Conservation (phyloP, 2,113 vertebrate genomes). For the Alectura lathami region DNA sequence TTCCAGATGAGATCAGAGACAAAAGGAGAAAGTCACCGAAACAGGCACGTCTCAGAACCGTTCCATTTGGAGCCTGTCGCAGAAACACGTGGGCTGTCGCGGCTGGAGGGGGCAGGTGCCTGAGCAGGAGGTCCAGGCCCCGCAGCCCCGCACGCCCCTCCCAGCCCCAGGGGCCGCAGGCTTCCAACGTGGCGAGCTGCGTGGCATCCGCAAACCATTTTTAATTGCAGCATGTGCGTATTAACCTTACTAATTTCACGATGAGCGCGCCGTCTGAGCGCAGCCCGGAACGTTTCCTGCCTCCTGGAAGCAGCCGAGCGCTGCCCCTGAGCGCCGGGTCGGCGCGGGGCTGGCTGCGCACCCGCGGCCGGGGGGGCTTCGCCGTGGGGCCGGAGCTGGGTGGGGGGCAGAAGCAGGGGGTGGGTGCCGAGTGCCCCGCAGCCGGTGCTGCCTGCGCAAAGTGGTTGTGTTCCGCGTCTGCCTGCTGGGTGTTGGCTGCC, state of each 20-base stretch:
- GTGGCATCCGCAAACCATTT: neutral
- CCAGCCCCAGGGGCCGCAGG: neutral
- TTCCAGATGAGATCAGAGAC: neutral
- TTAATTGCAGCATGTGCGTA: accelerated
- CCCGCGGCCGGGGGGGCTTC: too few species aligned
- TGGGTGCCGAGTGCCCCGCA: too few species aligned
- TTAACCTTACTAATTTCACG: neutral
- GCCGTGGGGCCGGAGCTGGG: too few species aligned
- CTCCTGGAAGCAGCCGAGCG: accelerated
- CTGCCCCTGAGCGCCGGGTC: too few species aligned
- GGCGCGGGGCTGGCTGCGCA: too few species aligned
- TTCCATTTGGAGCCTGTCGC: accelerated
- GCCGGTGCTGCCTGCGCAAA: too few species aligned
- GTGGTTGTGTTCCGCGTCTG: too few species aligned
- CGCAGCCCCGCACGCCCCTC: neutral
- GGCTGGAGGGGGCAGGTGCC: accelerated
- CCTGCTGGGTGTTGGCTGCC: too few species aligned
- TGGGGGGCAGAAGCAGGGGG: too few species aligned
- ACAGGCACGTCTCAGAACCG: neutral
- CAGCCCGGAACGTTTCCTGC: neutral
- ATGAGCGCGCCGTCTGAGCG: neutral
- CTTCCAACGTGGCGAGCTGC: neutral
- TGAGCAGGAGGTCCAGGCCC: neutral
- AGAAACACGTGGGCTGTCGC: neutral
- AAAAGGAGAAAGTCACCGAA: neutral